These are phyloP conservation scores for Colletes latitarsis DNA, from an alignment of 1,140 invertebrate species.

Conservation along the genomic window DNA sequence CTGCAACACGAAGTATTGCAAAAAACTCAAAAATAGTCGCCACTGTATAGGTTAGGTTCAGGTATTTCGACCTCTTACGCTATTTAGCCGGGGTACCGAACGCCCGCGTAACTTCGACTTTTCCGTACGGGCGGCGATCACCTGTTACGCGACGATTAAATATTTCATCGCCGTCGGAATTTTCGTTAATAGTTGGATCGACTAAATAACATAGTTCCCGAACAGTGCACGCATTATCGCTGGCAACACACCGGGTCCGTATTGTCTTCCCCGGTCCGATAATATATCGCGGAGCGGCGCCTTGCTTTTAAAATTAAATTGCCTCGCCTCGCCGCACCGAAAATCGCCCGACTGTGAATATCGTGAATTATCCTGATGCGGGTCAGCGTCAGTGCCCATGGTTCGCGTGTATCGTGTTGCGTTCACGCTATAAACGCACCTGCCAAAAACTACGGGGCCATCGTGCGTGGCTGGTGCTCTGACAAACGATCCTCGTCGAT, in stretches of 20 bases:
- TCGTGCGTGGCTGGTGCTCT: not conserved
- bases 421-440: not conserved
- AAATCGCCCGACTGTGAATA: slow-evolving; percentile 43
- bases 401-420: not conserved
- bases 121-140: not conserved
- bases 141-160: slow-evolving; percentile 17
- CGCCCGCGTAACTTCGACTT: not conserved
- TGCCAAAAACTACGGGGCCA: not conserved
- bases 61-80: too few species aligned
- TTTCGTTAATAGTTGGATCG: slow-evolving; percentile 18
- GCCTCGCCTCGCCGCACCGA: not conserved
- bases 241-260: not conserved
- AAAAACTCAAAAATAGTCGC: too few species aligned
- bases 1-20: too few species aligned
- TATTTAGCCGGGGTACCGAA: too few species aligned
- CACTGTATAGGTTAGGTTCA: too few species aligned
- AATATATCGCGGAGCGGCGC: not conserved
- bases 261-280: slow-evolving; percentile 7
- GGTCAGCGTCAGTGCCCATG: not conserved
- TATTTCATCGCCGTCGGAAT: slow-evolving; percentile 6
- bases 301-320: slow-evolving; percentile 37
- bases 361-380: slow-evolving; percentile 27
- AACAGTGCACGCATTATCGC: slow-evolving; percentile 4
- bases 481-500: too few species aligned
- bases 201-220: not conserved